These are phyloP conservation scores for Helarctos malayanus DNA, from an alignment of 2,797 vertebrate genomes.

Conservation along the genomic window DNA sequence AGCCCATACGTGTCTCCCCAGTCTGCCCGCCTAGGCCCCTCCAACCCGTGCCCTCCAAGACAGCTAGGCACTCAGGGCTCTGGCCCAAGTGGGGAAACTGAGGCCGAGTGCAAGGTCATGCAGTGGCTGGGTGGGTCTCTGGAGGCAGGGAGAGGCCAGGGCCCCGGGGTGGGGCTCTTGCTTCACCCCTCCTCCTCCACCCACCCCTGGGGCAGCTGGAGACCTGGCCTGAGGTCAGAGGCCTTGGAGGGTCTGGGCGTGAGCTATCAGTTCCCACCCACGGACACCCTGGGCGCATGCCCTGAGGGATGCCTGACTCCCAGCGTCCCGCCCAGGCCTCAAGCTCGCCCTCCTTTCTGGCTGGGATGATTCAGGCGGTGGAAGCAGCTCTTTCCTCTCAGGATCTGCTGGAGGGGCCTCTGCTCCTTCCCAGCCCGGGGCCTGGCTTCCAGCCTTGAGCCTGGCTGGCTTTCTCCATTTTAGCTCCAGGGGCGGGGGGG, in stretches of 20 bases:
- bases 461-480: background rate
- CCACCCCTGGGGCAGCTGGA: background rate
- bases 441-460: background rate
- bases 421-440: too few species aligned
- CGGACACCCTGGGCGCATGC: rapidly evolving
- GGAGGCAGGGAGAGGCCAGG: background rate
- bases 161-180: background rate
- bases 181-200: background rate
- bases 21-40: background rate
- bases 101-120: background rate
- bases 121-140: background rate
- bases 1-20: background rate
- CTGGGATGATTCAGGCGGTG: background rate
- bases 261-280: background rate
- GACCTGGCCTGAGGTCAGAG: background rate
- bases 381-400: background rate
- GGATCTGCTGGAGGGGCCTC: background rate
- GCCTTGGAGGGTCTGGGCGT: background rate
- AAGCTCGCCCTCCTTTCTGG: background rate
- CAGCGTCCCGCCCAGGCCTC: background rate
- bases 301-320: background rate
- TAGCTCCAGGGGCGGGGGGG: background rate
- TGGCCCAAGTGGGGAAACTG: background rate
- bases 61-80: background rate
- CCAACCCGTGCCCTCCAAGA: background rate